phyloP scores from a whole-genome alignment of 1,140 invertebrate genomes.

The Agrypnia vestita region DNA sequence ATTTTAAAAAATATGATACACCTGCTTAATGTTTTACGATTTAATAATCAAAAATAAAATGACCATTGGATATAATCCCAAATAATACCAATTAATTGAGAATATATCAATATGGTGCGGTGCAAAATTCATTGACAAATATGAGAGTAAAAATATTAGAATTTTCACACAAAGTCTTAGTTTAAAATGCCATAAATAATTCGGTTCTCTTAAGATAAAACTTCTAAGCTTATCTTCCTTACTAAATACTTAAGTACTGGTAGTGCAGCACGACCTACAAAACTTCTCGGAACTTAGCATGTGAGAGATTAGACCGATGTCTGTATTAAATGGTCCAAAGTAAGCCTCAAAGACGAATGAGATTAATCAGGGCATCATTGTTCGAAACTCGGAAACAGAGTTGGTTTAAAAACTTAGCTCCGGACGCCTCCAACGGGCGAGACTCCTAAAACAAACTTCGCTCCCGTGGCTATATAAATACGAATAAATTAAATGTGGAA shows the following conservation, averaged over 20 bases:
- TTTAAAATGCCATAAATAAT: no score
- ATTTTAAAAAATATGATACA: no score
- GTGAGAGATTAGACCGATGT: conserved; percentile 12
- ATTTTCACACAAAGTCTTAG: no score
- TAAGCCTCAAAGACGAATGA: conserved; percentile 32
- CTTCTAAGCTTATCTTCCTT: no score
- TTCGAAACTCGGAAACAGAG: background rate
- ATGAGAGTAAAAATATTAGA: no score
- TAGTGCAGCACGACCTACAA: background rate
- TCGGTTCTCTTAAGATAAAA: no score
- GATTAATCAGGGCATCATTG: conserved; percentile 42
- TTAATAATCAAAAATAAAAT: no score
- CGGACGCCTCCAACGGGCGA: background rate
- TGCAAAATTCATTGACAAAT: no score
- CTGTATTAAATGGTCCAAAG: conserved; percentile 27
- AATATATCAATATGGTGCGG: no score
- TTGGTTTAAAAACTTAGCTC: conserved; percentile 28
- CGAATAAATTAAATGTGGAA: conserved; percentile 41
- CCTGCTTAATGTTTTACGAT: no score
- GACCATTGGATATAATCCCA: no score
- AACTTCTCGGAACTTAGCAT: conserved; percentile 21
- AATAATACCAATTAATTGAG: no score
- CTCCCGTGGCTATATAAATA: conserved; percentile 27
- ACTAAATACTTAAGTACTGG: background rate
- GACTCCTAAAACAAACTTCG: background rate